These are phyloP conservation scores for Genyomyrus donnyi DNA, from an alignment of 2,113 vertebrate genomes.

Conservation along the genomic window DNA sequence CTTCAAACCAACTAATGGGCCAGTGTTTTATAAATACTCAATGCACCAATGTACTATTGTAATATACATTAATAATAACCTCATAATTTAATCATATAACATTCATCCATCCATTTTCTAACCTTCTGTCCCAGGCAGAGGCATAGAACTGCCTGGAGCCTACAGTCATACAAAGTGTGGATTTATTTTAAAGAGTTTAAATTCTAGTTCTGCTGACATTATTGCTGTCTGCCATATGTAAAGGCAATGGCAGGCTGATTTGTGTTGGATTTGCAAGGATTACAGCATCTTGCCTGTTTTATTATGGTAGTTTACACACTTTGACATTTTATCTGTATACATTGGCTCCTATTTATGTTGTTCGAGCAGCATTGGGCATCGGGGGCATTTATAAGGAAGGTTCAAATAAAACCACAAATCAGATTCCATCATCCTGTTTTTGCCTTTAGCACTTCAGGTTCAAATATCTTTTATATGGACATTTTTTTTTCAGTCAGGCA, in stretches of 20 bases:
- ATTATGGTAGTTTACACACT: not conserved
- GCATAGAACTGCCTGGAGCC: not conserved
- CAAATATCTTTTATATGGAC: not conserved
- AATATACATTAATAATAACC: not conserved
- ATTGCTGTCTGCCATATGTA: not conserved
- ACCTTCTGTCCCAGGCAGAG: not conserved
- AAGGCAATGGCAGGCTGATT: not conserved
- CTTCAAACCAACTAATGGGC: not conserved
- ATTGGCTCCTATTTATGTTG: not conserved
- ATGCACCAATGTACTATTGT: not conserved
- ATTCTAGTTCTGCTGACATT: not conserved
- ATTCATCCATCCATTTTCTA: not conserved
- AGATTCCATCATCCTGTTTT: not conserved
- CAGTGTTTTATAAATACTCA: not conserved
- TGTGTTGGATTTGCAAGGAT: not conserved
- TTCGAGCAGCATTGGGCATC: not conserved
- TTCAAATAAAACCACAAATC: not conserved
- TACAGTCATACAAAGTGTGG: not conserved
- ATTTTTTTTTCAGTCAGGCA: not conserved
- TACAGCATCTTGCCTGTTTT: not conserved
- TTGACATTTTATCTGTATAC: not conserved
- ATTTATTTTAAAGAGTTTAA: not conserved
- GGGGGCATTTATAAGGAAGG: not conserved
- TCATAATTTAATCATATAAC: not conserved
- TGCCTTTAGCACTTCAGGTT: not conserved